Evolutionary conservation across 37 sponge, comb jelly and placozoan species (phyloP).

Genomic region (Dysidea cf. avara): DNA sequence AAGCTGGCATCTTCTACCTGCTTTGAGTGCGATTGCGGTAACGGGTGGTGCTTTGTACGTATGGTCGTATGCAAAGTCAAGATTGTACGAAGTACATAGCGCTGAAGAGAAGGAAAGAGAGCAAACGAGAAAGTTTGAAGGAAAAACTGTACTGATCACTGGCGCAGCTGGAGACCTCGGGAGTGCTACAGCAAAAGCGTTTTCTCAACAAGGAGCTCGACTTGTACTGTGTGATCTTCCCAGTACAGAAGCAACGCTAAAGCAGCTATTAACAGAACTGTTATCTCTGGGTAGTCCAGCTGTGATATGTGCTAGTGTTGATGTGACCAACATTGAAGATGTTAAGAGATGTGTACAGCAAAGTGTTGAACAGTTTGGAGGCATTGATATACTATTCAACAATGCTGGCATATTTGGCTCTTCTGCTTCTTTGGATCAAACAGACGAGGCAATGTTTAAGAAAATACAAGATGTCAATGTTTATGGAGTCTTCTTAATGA

Average conservation of each 20-base stretch:
- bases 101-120: too few relatives aligned
- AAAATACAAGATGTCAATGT: too few relatives aligned
- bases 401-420: constrained; percentile 85
- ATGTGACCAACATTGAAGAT: constrained; percentile 63
- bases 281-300: constrained; percentile 10
- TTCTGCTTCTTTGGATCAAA: constrained; percentile 49
- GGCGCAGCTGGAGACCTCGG: constrained; percentile 87
- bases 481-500: constrained; percentile 67
- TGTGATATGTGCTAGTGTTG: constrained; percentile 18
- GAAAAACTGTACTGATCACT: constrained; percentile 71
- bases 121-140: too few relatives aligned
- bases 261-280: constrained; percentile 27
- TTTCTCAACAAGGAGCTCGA: constrained; percentile 59
- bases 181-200: constrained; percentile 55
- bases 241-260: background rate
- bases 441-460: constrained; percentile 31
- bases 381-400: constrained; percentile 79
- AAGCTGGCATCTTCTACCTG: too few relatives aligned
- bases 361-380: constrained; percentile 30
- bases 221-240: constrained; percentile 75
- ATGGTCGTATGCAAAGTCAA: too few relatives aligned
- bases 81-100: too few relatives aligned
- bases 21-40: too few relatives aligned
- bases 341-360: constrained; percentile 42
- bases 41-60: too few relatives aligned